Evolutionary conservation across 2,113 vertebrate species (phyloP).

Genomic region (Menura novaehollandiae): DNA sequence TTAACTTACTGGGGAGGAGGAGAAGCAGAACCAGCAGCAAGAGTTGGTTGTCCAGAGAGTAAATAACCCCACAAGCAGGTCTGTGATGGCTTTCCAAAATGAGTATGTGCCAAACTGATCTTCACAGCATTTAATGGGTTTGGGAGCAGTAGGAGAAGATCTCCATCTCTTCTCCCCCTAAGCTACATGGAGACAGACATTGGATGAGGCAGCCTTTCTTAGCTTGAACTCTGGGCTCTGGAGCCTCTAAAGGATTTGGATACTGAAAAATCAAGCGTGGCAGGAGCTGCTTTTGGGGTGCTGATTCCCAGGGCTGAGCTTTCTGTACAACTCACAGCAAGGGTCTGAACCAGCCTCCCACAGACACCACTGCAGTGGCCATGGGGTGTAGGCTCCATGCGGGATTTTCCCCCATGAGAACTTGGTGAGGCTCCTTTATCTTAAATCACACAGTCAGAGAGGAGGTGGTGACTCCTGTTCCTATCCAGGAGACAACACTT

Average conservation of each 20-base stretch:
- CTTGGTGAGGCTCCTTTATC: not conserved
- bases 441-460: not conserved
- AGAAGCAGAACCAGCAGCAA: not conserved
- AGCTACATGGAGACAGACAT: rapidly evolving
- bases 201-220: not conserved
- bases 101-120: not conserved
- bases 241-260: not conserved
- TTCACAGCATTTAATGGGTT: not conserved
- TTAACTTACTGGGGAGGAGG: not conserved
- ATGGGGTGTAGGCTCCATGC: not conserved
- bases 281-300: not conserved
- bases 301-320: not conserved
- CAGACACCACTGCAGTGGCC: not conserved
- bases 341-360: not conserved
- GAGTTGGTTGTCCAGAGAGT: not conserved
- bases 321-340: not conserved
- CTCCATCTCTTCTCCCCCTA: not conserved
- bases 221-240: not conserved
- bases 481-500: not conserved
- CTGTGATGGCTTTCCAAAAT: not conserved
- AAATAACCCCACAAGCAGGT: not conserved
- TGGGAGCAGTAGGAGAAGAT: not conserved
- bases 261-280: rapidly evolving
- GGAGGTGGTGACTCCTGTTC: not conserved
- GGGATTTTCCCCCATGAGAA: not conserved